These are phyloP conservation scores for Falco naumanni DNA, from an alignment of 2,797 vertebrate genomes.

Conservation along the genomic window DNA sequence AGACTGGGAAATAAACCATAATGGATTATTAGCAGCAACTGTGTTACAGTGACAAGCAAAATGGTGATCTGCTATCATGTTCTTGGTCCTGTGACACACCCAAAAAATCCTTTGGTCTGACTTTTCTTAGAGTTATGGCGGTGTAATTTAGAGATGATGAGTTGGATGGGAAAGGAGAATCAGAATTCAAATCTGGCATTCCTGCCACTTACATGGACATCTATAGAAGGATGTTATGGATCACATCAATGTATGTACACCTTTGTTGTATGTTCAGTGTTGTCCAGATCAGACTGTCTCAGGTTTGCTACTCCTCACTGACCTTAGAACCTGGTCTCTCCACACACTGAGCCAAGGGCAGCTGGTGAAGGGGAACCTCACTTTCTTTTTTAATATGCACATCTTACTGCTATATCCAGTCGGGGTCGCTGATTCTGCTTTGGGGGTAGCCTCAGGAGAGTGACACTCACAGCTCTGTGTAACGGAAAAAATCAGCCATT, in stretches of 20 bases:
- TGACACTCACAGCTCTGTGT: neutral
- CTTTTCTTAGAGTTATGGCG: neutral
- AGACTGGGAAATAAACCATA: neutral
- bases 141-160: neutral
- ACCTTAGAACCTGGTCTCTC: neutral
- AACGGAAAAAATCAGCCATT: neutral
- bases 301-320: neutral
- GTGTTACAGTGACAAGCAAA: neutral
- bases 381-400: neutral
- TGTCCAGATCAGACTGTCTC: neutral
- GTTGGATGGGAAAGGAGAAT: neutral
- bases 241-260: fast-evolving
- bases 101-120: neutral
- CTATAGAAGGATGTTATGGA: neutral
- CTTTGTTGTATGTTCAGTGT: neutral
- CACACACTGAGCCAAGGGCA: neutral
- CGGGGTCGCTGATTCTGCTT: neutral
- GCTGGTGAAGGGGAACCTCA: neutral
- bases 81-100: neutral
- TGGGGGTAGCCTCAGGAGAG: neutral
- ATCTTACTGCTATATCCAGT: neutral
- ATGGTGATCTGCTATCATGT: neutral
- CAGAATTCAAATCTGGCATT: neutral
- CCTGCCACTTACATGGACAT: fast-evolving
- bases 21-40: neutral